Evolutionary conservation across 2,888 invertebrate genomes (phyloP), one percentile per base, ranked within the genome.

Genomic region (Pseudoips prasinana): DNA sequence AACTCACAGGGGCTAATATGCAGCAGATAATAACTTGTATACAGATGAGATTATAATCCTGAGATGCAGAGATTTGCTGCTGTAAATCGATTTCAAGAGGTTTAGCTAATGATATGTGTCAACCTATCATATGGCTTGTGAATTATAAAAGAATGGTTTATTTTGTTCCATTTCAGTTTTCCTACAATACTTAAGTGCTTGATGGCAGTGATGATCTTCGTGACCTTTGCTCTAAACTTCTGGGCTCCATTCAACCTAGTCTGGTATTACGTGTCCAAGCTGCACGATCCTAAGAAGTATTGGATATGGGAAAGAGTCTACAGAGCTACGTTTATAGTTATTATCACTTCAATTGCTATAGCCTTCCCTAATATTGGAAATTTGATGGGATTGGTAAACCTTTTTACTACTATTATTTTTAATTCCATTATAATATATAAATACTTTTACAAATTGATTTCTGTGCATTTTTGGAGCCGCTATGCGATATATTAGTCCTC

Each of bases 161-260:
- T n/a, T n/a, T n/a, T n/a, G n/a, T n/a, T n/a, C n/a, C n/a, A 20
- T 20, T 20, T 7, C 73, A 88, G 87, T 18, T 84, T 86, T 9
- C 86, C 87, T 7, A 72, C 75, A 19, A 60, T 84, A 1, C 49
- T 88, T 0, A 86, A 87, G 49, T 73, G 67, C 19, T 33, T 86
- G 7, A 87, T 88, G 79, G 87, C 73, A 0, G 32, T 82, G 0
- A 85, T 88, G 85, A 86, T 87, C n/a, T 86, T 81, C 42, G 70
- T 86, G 7, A 88, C 87, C 0, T 87, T 83, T 7, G 86, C 84
- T 0, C 58, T 88, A 0, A 87, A 86, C 51, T 88, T 81, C 57
- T 88, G 85, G 85, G 85, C 85, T 0, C 87, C 87, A 0, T 88
- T 88, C 57, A 85, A 86, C 46, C 56, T 88, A 8, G 81, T 83